Conservation (phyloP, 1,140 invertebrate species). For the Eriosoma lanigerum region DNA sequence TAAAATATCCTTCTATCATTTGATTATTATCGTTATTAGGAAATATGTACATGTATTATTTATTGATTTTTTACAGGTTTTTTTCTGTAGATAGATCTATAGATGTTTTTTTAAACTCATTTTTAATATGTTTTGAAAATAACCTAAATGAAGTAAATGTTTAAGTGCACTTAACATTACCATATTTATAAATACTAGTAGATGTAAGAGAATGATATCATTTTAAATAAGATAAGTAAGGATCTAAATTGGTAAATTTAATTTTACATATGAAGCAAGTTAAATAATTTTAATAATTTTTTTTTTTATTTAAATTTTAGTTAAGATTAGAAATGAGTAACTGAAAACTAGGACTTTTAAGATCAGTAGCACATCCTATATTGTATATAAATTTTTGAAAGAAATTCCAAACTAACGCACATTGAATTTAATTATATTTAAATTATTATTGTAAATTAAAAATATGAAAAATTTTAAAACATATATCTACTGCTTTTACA, state of each 20-base stretch:
- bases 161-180: neutral
- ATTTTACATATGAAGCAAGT: no score
- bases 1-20: neutral
- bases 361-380: no score
- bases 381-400: no score
- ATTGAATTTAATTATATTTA: no score
- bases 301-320: no score
- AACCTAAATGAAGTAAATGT: neutral
- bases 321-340: no score
- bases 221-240: neutral
- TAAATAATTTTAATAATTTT: no score
- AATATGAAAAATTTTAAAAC: slow-evolving; percentile 51
- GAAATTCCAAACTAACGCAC: no score
- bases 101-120: neutral
- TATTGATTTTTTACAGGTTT: no score
- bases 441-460: no score
- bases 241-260: neutral
- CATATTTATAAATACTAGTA: neutral
- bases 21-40: neutral
- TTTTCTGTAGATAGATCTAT: neutral
- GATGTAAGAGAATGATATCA: neutral
- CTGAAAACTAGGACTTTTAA: no score
- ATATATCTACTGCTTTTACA: neutral
- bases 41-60: neutral
- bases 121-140: neutral